Conservation (phyloP, 2,113 vertebrate genomes). For the Odocoileus virginianus region DNA sequence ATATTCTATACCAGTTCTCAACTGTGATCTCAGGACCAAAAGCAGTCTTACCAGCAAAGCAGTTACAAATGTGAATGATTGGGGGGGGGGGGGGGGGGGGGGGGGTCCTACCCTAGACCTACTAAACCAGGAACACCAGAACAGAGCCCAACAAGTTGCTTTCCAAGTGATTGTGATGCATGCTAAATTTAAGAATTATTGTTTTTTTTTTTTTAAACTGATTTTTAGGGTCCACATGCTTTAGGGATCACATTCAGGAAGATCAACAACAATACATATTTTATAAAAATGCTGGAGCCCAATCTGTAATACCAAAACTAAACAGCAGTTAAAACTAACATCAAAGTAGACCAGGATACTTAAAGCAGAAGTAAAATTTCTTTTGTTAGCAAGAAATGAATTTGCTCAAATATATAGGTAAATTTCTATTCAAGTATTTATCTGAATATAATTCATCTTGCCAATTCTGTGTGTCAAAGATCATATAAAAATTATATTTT, state of each 20-base stretch:
- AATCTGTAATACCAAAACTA: background rate
- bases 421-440: background rate
- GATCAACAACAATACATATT: background rate
- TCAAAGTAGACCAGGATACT: background rate
- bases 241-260: background rate
- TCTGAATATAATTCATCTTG: background rate
- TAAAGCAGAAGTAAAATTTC: slow-evolving; percentile 2
- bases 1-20: background rate
- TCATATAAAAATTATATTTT: background rate
- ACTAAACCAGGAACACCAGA: background rate
- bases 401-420: background rate
- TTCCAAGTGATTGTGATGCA: background rate
- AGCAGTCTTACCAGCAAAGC: background rate
- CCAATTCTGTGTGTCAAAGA: background rate
- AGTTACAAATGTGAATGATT: background rate
- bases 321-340: background rate
- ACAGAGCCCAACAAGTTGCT: background rate
- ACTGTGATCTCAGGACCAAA: background rate
- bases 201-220: background rate
- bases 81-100: background rate
- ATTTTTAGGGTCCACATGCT: background rate
- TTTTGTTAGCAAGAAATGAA: background rate
- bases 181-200: background rate
- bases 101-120: background rate
- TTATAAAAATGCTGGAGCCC: background rate